Evolutionary conservation across 2,888 invertebrate genomes (phyloP), one percentile per base, ranked within the genome.

Genomic region (Lepidocyrtinus sp.): DNA sequence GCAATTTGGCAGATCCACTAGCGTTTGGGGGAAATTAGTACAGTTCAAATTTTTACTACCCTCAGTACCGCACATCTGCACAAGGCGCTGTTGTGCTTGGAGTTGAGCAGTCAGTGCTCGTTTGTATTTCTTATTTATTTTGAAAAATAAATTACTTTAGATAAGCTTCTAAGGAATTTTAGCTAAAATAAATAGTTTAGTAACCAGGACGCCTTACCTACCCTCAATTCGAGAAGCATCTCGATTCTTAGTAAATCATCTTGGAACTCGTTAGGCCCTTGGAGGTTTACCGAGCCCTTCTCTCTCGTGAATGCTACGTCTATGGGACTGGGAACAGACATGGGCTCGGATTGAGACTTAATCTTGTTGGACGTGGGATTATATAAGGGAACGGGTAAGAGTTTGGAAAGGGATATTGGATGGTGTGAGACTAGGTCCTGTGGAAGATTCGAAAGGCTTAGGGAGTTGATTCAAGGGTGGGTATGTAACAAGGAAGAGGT

Each of bases 131-230:
- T 76, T 36, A 45, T 9, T 55, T 17, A 55, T 55, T 55, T 55
- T 17, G 19, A 17, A 17, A 55, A 9, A 55, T 55, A 55, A 55
- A 55, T 55, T 55, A 55, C 15, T 17, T 55, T 55, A 55, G 12
- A 55, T 19, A 3, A n/a, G 15, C 17, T 17, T 55, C 17, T 55
- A 45, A 45, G 7, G 45, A 45, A 45, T 45, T 55, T 55, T 17
- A 55, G 2, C 19, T n/a, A n/a, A n/a, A n/a, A n/a, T n/a, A n/a
- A n/a, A 9, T 55, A 55, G 7, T 7, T 22, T 55, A 22, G 76
- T 76, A 71, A 76, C 76, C 64, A 76, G 9, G 76, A 76, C 76
- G 25, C 70, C 70, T 68, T 69, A 50, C 71, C 63, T 65, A 76
- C 76, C 71, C 70, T 26, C 0, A 76, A 50, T 55, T 70, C 76